Conservation (phyloP, 1,140 invertebrate genomes). For the Triops longicaudatus region DNA sequence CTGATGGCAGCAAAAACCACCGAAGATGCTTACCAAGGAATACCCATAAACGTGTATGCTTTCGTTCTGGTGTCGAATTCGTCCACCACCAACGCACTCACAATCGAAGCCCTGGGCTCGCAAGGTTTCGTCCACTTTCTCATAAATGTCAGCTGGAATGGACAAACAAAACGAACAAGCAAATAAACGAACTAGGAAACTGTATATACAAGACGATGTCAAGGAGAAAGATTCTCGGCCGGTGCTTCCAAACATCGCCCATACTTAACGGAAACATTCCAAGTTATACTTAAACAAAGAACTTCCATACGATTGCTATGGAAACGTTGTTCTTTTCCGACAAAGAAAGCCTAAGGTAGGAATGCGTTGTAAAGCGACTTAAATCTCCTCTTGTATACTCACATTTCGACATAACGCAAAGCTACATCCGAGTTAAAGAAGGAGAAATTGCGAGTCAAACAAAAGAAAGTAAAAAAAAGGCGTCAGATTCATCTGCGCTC, state of each 20-base stretch:
- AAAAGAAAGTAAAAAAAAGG: no score
- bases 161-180: slow-evolving; percentile 26
- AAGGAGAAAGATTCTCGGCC: neutral
- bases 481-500: no score
- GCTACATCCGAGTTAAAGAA: no score
- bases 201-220: no score
- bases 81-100: slow-evolving; percentile 72
- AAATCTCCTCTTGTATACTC: neutral
- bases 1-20: slow-evolving; percentile 26
- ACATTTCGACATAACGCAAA: no score
- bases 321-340: neutral
- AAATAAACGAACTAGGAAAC: neutral
- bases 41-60: slow-evolving; percentile 77
- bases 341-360: neutral
- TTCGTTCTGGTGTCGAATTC: slow-evolving; percentile 72
- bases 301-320: neutral
- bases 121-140: slow-evolving; percentile 47
- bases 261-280: neutral
- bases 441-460: no score
- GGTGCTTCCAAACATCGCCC: neutral
- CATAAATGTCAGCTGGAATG: slow-evolving; percentile 55
- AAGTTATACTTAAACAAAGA: neutral
- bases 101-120: slow-evolving; percentile 49
- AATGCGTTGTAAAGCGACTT: neutral
- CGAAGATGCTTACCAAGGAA: slow-evolving; percentile 55